phyloP scores from a whole-genome alignment of 2,888 invertebrate genomes.

The Ichneumoninae sp. region DNA sequence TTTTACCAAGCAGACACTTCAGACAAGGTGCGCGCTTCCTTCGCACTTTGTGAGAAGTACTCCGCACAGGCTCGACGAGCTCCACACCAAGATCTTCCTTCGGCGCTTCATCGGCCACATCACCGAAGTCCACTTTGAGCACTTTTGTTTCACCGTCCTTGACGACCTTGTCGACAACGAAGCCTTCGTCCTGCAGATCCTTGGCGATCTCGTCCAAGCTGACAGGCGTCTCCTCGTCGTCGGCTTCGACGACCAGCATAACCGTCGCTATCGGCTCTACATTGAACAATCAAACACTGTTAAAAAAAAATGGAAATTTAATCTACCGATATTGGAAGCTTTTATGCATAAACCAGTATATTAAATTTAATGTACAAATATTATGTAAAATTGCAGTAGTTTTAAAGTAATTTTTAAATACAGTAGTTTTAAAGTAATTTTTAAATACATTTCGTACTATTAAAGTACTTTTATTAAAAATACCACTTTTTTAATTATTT shows the following conservation, averaged over 20 bases:
- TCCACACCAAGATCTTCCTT: conserved; percentile 50
- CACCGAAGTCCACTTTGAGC: conserved; percentile 75
- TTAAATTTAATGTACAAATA: no score
- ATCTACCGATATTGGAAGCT: no score
- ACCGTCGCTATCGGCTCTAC: conserved; percentile 79
- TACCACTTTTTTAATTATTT: no score
- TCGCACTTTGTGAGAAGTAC: conserved; percentile 73
- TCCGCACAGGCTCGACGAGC: conserved; percentile 16
- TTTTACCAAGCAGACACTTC: conserved; percentile 72
- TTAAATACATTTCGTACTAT: no score
- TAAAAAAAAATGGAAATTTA: no score
- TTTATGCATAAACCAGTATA: no score
- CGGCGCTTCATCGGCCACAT: conserved; percentile 61
- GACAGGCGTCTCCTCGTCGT: conserved; percentile 75
- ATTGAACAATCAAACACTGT: background rate
- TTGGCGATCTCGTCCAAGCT: conserved; percentile 79
- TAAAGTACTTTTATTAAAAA: no score
- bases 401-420: no score
- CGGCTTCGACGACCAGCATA: conserved; percentile 77
- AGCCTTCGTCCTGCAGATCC: conserved; percentile 78
- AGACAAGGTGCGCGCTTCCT: conserved; percentile 76
- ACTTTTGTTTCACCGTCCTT: conserved; percentile 75
- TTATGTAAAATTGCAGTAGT: no score
- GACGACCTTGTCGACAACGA: conserved; percentile 76
- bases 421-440: no score